Conservation (phyloP, 1,140 invertebrate species). For the Drosophila littoralis region DNA sequence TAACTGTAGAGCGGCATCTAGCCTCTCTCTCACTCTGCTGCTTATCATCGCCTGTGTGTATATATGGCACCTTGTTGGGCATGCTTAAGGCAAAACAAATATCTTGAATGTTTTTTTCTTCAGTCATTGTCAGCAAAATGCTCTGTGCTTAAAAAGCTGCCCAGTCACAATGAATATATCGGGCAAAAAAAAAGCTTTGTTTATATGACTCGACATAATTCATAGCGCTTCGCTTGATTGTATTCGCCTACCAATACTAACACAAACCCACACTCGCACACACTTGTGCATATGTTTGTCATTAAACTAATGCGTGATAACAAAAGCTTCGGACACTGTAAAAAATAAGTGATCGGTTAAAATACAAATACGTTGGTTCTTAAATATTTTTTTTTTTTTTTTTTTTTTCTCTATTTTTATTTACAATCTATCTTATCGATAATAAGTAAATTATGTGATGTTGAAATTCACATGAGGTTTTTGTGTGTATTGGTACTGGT, state of each 20-base stretch:
- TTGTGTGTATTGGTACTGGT: too few relatives aligned
- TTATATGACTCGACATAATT: slow-evolving; percentile 15
- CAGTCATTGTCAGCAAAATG: slow-evolving; percentile 4
- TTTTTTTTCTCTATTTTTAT: too few relatives aligned
- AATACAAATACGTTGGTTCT: too few relatives aligned
- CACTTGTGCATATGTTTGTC: not conserved
- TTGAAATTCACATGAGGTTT: too few relatives aligned
- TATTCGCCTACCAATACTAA: not conserved
- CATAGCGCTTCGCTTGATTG: not conserved
- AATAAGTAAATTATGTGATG: too few relatives aligned
- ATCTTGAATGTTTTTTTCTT: not conserved
- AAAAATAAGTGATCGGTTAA: slow-evolving; percentile 1
- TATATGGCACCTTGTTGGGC: not conserved
- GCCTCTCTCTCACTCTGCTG: not conserved
- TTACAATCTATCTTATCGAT: too few relatives aligned
- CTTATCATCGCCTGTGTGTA: not conserved
- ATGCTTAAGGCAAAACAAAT: not conserved
- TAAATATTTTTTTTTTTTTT: too few relatives aligned
- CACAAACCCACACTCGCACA: not conserved
- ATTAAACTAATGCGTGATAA: not conserved
- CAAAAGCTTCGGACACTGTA: slow-evolving; percentile 3
- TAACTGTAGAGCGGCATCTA: not conserved
- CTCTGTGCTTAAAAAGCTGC: not conserved
- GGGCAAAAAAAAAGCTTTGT: not conserved
- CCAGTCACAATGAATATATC: slow-evolving; percentile 2